Evolutionary conservation across 2,888 invertebrate species (phyloP), one percentile per base, ranked within the genome.

Genomic region (Toxonevra muliebris): DNA sequence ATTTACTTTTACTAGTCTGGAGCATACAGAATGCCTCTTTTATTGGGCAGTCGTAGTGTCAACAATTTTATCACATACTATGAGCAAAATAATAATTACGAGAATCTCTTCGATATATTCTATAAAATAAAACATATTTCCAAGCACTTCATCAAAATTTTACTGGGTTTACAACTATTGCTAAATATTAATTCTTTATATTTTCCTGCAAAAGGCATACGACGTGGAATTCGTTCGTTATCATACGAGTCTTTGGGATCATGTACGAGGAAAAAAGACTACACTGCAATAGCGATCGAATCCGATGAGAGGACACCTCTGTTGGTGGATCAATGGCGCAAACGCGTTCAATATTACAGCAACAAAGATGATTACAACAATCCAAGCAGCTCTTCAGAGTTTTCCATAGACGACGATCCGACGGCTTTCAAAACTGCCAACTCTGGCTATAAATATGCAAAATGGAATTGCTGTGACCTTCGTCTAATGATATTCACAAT

Each of bases 401-500:
- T 30, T 30, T 30, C 7, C 2, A 45, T 12, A 45, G 45, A 63
- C 42, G 15, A 15, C 30, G 15, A 20, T 5, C 15, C 15, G 54
- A 20, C 15, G 20, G 11, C 19, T 13, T 19, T 45, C 30, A 41
- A 5, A 30, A 30, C 30, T 13, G 58, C 48, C n/a, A 52, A 13
- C 11, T 19, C 8, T 1, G 64, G 53, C 50, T 45, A 54, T 5
- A 66, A 68, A 63, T 69, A 71, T 7, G 62, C 61, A 41, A 70
- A 62, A 20, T 53, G 45, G 15, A 61, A 77, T 42, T 79, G 75
- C 53, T 71, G 75, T 20, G 76, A 80, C 75, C 72, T 78, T 65
- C 74, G 75, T 12, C 73, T 77, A 3, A 70, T 82, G 61, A 73
- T 74, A 13, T 73, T 83, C 64, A 70, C 76, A 17, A 41, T 78